Conservation (phyloP, 2,797 vertebrate genomes). For the Darevskia mixta region DNA sequence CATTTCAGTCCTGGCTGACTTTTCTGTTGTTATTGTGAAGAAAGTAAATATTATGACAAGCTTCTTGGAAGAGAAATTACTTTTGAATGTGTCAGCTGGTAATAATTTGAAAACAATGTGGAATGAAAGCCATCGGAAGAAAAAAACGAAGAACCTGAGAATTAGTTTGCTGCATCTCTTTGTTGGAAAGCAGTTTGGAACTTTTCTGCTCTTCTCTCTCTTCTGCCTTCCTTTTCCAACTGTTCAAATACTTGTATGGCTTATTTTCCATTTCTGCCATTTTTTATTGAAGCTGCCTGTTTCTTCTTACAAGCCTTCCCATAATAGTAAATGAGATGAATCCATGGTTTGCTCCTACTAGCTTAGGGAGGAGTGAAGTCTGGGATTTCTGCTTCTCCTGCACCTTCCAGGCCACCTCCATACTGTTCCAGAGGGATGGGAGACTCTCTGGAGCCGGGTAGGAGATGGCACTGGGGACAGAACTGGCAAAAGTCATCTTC, state of each 20-base stretch:
- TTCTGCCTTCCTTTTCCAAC: not conserved
- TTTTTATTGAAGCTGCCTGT: constrained; percentile 1
- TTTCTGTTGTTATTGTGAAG: constrained; percentile 54
- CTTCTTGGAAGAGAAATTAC: constrained; percentile 55
- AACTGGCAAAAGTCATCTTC: too few relatives aligned
- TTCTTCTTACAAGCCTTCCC: not conserved
- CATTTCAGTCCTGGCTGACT: constrained; percentile 59
- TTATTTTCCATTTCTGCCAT: constrained; percentile 4
- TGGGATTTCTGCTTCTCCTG: too few relatives aligned
- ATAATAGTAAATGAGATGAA: not conserved
- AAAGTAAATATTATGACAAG: constrained; percentile 66
- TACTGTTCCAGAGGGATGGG: too few relatives aligned
- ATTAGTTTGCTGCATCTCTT: constrained; percentile 42
- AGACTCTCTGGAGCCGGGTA: too few relatives aligned
- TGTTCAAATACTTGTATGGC: constrained; percentile 2
- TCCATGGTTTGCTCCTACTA: too few relatives aligned
- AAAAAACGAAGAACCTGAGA: constrained; percentile 47
- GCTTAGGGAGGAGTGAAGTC: too few relatives aligned
- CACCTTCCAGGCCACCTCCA: too few relatives aligned
- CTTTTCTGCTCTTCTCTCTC: not conserved
- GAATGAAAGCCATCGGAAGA: constrained; percentile 39
- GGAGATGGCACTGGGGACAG: too few relatives aligned
- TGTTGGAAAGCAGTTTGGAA: not conserved
- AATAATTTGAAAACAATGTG: constrained; percentile 57
- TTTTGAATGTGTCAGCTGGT: constrained; percentile 56